These are phyloP conservation scores for Strigamia maritima DNA, from an alignment of 2,888 invertebrate species.

Conservation along the genomic window DNA sequence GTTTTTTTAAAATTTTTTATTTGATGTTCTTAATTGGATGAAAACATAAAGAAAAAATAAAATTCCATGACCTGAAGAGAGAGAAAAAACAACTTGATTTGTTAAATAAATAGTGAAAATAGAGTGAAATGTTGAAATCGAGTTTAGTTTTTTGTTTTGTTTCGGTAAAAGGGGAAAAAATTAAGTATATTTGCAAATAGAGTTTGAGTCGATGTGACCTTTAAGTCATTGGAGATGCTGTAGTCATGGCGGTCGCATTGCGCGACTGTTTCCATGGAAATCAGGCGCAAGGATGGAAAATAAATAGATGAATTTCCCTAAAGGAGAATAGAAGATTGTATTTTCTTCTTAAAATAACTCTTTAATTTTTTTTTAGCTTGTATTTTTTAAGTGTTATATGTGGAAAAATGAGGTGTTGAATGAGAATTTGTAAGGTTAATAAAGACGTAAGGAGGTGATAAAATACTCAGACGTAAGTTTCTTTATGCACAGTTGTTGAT, in stretches of 20 bases:
- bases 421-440: neutral
- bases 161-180: neutral
- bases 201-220: neutral
- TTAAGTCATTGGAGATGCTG: slow-evolving; percentile 10
- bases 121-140: neutral
- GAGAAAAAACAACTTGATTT: neutral
- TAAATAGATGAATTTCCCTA: neutral
- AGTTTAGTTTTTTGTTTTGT: neutral
- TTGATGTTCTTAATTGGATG: slow-evolving; percentile 1
- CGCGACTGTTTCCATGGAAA: slow-evolving; percentile 24
- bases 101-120: neutral
- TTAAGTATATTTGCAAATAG: neutral
- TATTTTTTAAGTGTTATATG: neutral
- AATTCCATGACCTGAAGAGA: slow-evolving; percentile 1
- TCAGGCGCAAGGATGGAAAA: neutral
- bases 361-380: neutral
- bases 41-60: neutral
- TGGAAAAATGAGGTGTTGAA: neutral
- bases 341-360: neutral
- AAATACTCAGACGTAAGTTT: neutral
- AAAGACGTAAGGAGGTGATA: neutral
- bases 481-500: neutral
- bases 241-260: neutral
- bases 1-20: neutral
- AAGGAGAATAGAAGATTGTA: neutral